Conservation (phyloP, 53 echinoderm and acorn worm genomes). For the Pentamera pediparva region DNA sequence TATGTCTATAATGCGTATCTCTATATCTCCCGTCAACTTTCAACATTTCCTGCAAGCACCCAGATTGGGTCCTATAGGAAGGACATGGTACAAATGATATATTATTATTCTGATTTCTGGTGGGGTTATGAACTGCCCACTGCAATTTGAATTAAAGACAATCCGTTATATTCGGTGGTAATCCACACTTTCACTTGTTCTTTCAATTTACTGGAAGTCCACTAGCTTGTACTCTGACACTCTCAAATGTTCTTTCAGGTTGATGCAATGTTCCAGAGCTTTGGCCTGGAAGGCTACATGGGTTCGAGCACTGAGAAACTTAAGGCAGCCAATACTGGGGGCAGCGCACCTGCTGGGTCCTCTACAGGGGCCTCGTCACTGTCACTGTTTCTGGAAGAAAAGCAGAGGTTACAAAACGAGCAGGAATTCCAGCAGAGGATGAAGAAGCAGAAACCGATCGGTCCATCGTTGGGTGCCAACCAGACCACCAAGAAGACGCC, state of each 20-base stretch:
- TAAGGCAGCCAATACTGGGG: slow-evolving; percentile 33
- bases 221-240: too few relatives aligned
- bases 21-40: neutral
- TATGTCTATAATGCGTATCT: neutral
- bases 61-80: too few relatives aligned
- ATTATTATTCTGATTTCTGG: too few relatives aligned
- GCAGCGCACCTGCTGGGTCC: neutral
- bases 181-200: neutral
- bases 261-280: slow-evolving; percentile 74
- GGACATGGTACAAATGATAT: too few relatives aligned
- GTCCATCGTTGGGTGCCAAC: too few relatives aligned
- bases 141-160: too few relatives aligned
- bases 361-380: slow-evolving; percentile 14
- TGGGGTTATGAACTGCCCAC: too few relatives aligned
- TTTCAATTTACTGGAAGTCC: neutral
- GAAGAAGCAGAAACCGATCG: slow-evolving; percentile 66
- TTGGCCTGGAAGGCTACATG: slow-evolving; percentile 62
- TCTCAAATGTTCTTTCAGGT: too few relatives aligned
- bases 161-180: too few relatives aligned
- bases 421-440: slow-evolving; percentile 86
- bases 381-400: slow-evolving; percentile 72
- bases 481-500: neutral
- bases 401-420: slow-evolving; percentile 82
- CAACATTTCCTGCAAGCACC: neutral
- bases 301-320: slow-evolving; percentile 41